Conservation (phyloP, 2,113 vertebrate genomes). For the Diphyllodes magnificus region DNA sequence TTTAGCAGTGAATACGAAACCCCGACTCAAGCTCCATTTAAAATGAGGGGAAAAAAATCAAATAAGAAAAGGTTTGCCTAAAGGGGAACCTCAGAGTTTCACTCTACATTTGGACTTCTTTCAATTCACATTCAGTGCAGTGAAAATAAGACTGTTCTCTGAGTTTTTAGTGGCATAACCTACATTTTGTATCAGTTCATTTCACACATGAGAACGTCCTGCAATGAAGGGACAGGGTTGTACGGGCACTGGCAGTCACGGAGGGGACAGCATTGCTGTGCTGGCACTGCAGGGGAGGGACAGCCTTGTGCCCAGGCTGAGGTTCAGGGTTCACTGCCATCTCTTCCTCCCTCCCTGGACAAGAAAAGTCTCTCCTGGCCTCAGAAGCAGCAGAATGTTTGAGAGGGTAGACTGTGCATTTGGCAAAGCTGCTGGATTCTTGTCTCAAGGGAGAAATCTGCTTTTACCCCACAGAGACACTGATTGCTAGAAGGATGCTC, state of each 20-base stretch:
- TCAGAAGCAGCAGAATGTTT: not conserved
- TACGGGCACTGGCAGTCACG: rapidly evolving
- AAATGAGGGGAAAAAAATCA: not conserved
- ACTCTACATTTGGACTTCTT: not conserved
- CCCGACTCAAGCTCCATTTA: not conserved
- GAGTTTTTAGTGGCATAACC: not conserved
- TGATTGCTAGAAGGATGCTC: not conserved
- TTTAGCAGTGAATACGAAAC: not conserved
- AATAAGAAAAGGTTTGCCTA: not conserved
- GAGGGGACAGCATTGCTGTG: not conserved
- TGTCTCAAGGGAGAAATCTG: not conserved
- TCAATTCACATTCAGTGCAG: not conserved
- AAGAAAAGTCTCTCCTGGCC: not conserved
- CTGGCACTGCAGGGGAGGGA: not conserved
- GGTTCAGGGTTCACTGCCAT: not conserved
- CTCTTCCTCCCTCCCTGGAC: not conserved
- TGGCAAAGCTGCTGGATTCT: not conserved
- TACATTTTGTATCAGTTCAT: not conserved
- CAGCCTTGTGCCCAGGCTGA: not conserved
- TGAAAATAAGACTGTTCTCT: not conserved
- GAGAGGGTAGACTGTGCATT: not conserved
- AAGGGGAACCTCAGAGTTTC: not conserved
- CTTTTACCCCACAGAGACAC: not conserved
- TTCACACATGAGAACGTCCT: not conserved
- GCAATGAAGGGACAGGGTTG: not conserved